Percentiles rank a stretch among this genome's conserved stretches.
Evolutionary conservation across 2,797 vertebrate species (phyloP).

Genomic region (Enteromius afrohamiltoni): DNA sequence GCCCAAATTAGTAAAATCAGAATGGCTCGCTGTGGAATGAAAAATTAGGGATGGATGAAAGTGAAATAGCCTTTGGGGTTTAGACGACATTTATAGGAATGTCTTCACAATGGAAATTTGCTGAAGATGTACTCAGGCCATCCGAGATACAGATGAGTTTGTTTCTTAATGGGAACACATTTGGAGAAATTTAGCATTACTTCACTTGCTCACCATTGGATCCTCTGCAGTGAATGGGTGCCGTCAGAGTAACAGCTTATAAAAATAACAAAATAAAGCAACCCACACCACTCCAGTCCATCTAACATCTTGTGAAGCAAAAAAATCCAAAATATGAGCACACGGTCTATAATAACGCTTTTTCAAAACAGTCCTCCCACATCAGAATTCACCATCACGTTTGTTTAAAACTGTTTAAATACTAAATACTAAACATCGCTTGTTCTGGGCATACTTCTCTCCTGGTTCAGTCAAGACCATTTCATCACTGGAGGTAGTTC

Average conservation of each 20-base stretch:
- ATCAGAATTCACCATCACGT: neutral
- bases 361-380: neutral
- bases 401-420: neutral
- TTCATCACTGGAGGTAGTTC: neutral
- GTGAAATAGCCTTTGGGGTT: neutral
- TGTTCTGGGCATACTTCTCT: neutral
- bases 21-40: conserved; percentile 35
- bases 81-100: neutral
- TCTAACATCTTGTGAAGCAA: neutral
- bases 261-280: neutral
- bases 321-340: neutral
- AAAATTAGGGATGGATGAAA: conserved; percentile 40
- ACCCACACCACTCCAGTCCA: neutral
- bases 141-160: neutral
- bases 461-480: neutral
- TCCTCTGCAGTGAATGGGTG: neutral
- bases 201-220: neutral
- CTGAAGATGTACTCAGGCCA: neutral
- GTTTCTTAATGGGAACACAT: neutral
- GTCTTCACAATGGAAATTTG: neutral
- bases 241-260: neutral
- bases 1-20: conserved; percentile 44
- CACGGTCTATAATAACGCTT: neutral
- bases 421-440: neutral
- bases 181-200: neutral